Percentiles rank a stretch among this genome's conserved stretches.
These are phyloP conservation scores for Nemotelus pantherinus DNA, from an alignment of 2,888 invertebrate species.

Conservation along the genomic window DNA sequence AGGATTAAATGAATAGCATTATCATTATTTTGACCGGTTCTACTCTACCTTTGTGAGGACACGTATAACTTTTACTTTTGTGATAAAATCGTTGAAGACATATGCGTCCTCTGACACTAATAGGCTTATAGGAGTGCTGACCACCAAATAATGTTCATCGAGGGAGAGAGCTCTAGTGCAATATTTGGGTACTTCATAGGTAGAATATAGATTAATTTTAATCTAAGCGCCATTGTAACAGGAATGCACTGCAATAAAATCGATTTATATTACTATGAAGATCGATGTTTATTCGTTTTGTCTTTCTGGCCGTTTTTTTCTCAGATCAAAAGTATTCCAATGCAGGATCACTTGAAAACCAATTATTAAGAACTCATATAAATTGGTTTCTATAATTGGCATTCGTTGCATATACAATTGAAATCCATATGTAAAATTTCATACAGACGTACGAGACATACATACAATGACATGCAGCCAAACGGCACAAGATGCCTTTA, in stretches of 20 bases:
- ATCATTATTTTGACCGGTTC: conserved; percentile 18
- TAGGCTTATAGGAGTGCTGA: conserved; percentile 16
- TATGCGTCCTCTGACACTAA: conserved; percentile 1
- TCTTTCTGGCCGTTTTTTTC: not conserved
- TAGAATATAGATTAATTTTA: conserved; percentile 8
- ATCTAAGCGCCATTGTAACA: not conserved
- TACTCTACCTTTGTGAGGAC: too few species aligned
- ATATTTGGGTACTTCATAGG: not conserved
- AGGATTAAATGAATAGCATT: conserved; percentile 38
- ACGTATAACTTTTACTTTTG: not conserved
- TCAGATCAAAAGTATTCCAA: not conserved
- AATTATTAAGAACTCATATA: too few species aligned
- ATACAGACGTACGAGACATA: too few species aligned
- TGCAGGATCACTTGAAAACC: too few species aligned
- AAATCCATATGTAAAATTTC: too few species aligned
- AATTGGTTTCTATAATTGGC: too few species aligned
- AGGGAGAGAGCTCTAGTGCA: conserved; percentile 22
- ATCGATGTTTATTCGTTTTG: not conserved
- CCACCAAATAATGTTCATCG: conserved; percentile 9
- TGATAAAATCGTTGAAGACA: conserved; percentile 15
- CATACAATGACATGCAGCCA: too few species aligned
- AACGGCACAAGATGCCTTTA: too few species aligned
- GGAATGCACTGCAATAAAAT: conserved; percentile 25
- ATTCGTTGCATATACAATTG: too few species aligned
- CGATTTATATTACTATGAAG: conserved; percentile 12